phyloP scores from a whole-genome alignment of 2,888 invertebrate genomes.

The Plusia festucae region DNA sequence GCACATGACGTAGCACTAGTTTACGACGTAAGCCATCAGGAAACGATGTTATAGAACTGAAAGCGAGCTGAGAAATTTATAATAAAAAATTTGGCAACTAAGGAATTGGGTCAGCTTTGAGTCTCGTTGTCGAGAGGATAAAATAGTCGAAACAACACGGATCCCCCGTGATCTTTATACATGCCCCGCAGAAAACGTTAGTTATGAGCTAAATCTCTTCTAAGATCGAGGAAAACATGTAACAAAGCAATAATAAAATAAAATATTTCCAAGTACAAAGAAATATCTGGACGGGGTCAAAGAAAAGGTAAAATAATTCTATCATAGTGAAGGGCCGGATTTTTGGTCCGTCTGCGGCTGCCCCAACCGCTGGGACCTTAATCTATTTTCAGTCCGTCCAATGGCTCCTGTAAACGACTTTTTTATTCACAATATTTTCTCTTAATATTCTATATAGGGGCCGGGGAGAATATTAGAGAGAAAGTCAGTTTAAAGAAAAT shows the following conservation, averaged over 20 bases:
- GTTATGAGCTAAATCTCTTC: conserved; percentile 17
- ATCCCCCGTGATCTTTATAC: conserved; percentile 33
- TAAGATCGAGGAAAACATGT: conserved; percentile 21
- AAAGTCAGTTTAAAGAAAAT: conserved; percentile 33
- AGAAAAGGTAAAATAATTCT: conserved; percentile 59
- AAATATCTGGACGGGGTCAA: conserved; percentile 50
- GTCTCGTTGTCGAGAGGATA: conserved; percentile 12
- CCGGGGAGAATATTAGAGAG: no score
- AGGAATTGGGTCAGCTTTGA: conserved; percentile 18
- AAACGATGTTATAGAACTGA: neutral
- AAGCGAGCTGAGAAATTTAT: neutral
- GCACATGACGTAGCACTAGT: neutral
- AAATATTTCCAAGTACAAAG: conserved; percentile 39
- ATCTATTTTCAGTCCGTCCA: conserved; percentile 61
- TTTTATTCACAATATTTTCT: conserved; percentile 58
- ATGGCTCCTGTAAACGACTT: conserved; percentile 59
- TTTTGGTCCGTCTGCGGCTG: conserved; percentile 50
- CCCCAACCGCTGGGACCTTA: conserved; percentile 52
- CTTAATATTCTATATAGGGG: no score
- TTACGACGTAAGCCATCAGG: neutral
- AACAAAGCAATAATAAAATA: conserved; percentile 35
- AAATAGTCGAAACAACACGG: conserved; percentile 23
- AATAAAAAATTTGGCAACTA: conserved; percentile 5
- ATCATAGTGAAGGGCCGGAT: conserved; percentile 43
- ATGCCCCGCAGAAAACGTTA: conserved; percentile 13